Percentiles rank a stretch among this genome's conserved stretches.
Evolutionary conservation across 1,140 invertebrate species (phyloP).

Genomic region (Drosophila nebulosa): DNA sequence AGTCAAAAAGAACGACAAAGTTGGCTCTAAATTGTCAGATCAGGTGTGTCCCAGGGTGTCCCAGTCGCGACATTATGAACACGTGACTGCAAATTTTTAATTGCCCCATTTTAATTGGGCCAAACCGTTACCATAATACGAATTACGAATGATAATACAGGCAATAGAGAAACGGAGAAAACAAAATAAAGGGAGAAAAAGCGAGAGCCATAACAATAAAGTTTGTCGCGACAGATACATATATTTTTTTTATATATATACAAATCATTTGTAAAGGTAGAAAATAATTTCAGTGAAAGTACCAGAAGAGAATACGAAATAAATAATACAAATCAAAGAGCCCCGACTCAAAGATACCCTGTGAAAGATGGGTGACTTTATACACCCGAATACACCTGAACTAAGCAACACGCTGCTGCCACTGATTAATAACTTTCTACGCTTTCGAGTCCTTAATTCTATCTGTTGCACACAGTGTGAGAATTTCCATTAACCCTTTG

Average conservation of each 20-base stretch:
- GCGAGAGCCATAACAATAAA: constrained; percentile 37
- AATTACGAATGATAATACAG: constrained; percentile 6
- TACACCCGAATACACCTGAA: too few species aligned
- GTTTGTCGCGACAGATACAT: constrained; percentile 40
- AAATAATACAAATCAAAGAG: not conserved
- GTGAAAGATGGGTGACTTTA: not conserved
- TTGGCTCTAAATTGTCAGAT: constrained; percentile 7
- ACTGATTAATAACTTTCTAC: too few species aligned
- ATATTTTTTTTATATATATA: constrained; percentile 20
- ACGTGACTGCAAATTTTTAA: constrained; percentile 66
- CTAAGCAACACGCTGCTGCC: too few species aligned
- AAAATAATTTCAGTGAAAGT: constrained; percentile 19
- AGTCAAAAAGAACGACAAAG: not conserved
- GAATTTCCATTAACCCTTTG: not conserved
- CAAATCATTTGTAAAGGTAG: not conserved
- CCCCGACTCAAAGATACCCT: not conserved
- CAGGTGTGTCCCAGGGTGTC: constrained; percentile 43
- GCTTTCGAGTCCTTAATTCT: not conserved
- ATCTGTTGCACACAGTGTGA: too few species aligned
- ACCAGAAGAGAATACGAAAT: not conserved
- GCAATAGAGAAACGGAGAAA: not conserved
- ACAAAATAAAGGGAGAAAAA: not conserved
- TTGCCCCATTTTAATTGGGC: constrained; percentile 51
- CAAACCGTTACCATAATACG: constrained; percentile 6
- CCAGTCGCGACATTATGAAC: constrained; percentile 49